phyloP scores from a whole-genome alignment of 37 sponge, comb jelly and placozoan genomes.

The Geodia barretti region DNA sequence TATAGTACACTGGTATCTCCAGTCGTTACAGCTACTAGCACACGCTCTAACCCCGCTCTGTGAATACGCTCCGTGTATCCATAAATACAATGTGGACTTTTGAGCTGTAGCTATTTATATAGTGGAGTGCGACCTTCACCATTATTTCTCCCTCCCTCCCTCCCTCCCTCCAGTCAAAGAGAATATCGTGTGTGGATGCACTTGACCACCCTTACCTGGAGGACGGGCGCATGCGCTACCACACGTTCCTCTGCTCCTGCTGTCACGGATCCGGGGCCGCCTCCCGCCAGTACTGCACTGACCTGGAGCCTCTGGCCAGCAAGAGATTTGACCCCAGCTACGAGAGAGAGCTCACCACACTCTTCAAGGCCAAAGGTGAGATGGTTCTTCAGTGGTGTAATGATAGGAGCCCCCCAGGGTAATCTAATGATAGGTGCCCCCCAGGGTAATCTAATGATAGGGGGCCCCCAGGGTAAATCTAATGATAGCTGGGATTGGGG shows the following conservation, averaged over 20 bases:
- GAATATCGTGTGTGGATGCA: conserved; percentile 71
- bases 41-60: too few species aligned
- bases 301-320: conserved; percentile 65
- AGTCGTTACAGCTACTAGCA: not conserved
- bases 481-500: too few species aligned
- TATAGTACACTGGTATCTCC: too few species aligned
- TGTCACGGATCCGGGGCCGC: conserved; percentile 34
- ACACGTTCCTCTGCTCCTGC: conserved; percentile 76
- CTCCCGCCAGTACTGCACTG: conserved; percentile 33
- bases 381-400: too few species aligned
- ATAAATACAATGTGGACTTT: too few species aligned
- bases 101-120: too few species aligned
- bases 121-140: not conserved
- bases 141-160: not conserved
- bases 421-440: too few species aligned
- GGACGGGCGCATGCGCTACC: conserved; percentile 78
- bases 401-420: too few species aligned
- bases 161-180: conserved; percentile 35
- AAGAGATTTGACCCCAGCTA: conserved; percentile 57
- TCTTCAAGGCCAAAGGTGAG: conserved; percentile 53
- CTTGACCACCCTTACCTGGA: conserved; percentile 85
- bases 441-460: too few species aligned
- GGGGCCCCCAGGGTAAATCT: too few species aligned
- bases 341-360: conserved; percentile 60
- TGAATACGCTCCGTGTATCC: too few species aligned